phyloP scores from a whole-genome alignment of 2,113 vertebrate species.

The Scytalopus superciliaris region DNA sequence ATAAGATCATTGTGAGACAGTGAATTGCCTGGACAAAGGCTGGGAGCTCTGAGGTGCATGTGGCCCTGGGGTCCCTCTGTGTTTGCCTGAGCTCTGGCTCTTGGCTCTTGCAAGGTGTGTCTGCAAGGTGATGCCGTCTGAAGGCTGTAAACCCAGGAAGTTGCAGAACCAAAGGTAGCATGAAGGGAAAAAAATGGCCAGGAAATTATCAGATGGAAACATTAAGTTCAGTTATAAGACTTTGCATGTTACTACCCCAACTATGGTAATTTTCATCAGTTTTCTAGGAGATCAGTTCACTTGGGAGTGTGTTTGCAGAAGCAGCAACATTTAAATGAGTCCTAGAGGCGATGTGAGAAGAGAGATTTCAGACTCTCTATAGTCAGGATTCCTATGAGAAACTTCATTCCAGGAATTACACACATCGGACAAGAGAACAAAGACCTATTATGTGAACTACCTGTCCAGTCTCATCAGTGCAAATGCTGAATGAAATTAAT shows the following conservation, averaged over 20 bases:
- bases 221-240: neutral
- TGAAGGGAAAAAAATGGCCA: neutral
- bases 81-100: neutral
- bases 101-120: neutral
- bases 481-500: constrained; percentile 9
- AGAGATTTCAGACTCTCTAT: neutral
- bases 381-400: neutral
- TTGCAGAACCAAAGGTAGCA: neutral
- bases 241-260: neutral
- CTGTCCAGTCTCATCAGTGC: neutral
- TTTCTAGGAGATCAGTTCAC: neutral
- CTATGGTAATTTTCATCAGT: neutral
- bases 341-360: neutral
- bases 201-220: neutral
- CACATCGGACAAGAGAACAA: neutral
- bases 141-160: neutral
- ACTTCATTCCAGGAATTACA: neutral
- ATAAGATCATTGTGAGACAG: neutral
- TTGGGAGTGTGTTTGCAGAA: neutral
- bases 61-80: neutral
- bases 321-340: neutral
- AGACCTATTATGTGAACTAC: neutral
- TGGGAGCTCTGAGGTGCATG: neutral
- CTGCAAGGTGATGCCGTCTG: neutral
- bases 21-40: neutral